Evolutionary conservation across 2,113 vertebrate species (phyloP).

Genomic region (Paedocypris sp.): DNA sequence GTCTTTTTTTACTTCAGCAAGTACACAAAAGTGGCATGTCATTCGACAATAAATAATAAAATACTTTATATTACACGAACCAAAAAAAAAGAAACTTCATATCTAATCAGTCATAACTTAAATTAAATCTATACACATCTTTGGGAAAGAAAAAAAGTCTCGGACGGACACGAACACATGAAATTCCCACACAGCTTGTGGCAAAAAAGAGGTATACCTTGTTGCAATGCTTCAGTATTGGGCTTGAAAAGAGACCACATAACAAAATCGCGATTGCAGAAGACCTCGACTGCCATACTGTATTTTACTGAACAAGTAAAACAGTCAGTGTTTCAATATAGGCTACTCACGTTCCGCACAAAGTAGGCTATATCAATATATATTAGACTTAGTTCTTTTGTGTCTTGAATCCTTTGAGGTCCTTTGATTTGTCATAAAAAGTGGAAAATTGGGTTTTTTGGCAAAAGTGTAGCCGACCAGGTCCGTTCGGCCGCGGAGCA

Average conservation of each 20-base stretch:
- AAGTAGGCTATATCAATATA: conserved; percentile 58
- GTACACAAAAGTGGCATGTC: conserved; percentile 97
- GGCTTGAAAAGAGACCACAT: conserved; percentile 65
- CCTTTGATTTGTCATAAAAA: conserved; percentile 41
- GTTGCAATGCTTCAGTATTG: conserved; percentile 89
- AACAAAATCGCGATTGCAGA: conserved; percentile 49
- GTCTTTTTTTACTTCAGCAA: conserved; percentile 86
- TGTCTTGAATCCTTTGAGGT: conserved; percentile 44
- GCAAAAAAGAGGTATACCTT: conserved; percentile 98
- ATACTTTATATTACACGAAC: conserved; percentile 90
- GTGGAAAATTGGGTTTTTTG: conserved; percentile 4
- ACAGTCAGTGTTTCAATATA: conserved; percentile 53
- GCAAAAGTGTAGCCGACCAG: conserved; percentile 27
- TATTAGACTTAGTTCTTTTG: conserved; percentile 49
- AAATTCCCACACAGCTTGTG: conserved; percentile 78
- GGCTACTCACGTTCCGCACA: conserved; percentile 58
- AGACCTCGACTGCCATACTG: conserved; percentile 35
- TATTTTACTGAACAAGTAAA: conserved; percentile 56
- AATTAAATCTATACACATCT: conserved; percentile 93
- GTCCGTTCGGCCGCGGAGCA: conserved; percentile 21
- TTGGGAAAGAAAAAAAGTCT: conserved; percentile 73
- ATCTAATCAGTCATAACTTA: conserved; percentile 71
- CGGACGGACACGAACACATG: conserved; percentile 81
- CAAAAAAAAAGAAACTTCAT: conserved; percentile 59
- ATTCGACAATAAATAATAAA: conserved; percentile 99